Base-by-base conservation (phyloP, 2,113 vertebrate genomes). In the Prolemur simus region DNA sequence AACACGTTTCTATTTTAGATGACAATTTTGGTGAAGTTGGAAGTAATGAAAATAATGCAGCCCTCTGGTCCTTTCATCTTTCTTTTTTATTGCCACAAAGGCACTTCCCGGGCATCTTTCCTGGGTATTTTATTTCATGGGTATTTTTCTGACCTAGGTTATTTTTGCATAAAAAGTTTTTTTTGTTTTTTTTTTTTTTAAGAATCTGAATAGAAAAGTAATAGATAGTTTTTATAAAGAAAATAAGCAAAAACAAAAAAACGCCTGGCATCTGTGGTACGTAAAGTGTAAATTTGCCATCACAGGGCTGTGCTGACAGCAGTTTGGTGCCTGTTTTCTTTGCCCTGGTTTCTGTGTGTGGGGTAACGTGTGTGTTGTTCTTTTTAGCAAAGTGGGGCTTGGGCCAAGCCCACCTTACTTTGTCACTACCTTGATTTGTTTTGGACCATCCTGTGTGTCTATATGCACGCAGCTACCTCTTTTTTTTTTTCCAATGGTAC, bases 61-160 rank as follows among this genome's bases (percentile, higher is more conserved):
- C 76, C 29, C 49, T 76, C 13, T 49, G 0, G 12, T 81, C 34
- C 45, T 90, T 96, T 90, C 3, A 71, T 87, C 45, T 60, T 82
- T 86, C 81, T 81, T 47, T 45, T 54, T 64, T 82, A 64, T 91
- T 94, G 87, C 82, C 68, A 82, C 54, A 78, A 4, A 94, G 15
- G 34, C 3, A 56, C 74, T 93, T 76, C 20, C 45, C 27, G 10
- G 88, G 37, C 42, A 37, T 88, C 81, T 81, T 80, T 39, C 58
- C 68, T 83, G 81, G n/a, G 58, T 74, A 18, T 93, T 86, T 86
- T 85, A 52, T 23, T 90, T 89, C 73, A 25, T 9, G n/a, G 11
- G 14, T 86, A 60, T 82, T 96, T 96, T 89, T 89, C 49, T 37
- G 68, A 68, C 5, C 12, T 66, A 58, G 64, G 9, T 23, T 54